These are phyloP conservation scores for Propithecus perrieri DNA, from an alignment of 2,797 vertebrate species.

Conservation along the genomic window DNA sequence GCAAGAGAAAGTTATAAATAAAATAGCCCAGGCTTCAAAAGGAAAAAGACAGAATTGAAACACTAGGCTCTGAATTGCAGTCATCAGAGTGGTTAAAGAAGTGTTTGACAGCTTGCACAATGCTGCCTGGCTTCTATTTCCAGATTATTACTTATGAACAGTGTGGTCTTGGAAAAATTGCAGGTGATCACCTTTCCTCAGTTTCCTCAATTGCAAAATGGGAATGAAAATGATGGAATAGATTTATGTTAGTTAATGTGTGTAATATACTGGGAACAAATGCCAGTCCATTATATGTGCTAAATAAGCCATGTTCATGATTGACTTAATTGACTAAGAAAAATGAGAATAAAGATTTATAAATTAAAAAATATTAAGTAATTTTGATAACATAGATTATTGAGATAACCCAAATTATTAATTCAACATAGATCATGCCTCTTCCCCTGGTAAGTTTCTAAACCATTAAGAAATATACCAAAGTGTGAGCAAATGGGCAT, in stretches of 20 bases:
- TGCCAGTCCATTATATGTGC: accelerated
- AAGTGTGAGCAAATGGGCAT: background rate
- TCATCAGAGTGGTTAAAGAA: background rate
- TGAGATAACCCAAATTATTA: background rate
- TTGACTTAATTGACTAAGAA: background rate
- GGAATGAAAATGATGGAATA: background rate
- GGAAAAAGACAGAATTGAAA: background rate
- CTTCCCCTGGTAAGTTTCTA: background rate
- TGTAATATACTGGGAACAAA: background rate
- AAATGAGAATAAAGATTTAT: background rate
- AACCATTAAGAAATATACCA: background rate
- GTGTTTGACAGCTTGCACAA: background rate
- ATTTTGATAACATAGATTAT: background rate
- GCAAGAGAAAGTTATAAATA: background rate
- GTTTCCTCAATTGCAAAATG: background rate
- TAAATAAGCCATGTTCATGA: background rate
- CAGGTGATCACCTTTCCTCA: too few relatives aligned
- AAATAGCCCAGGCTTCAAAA: background rate
- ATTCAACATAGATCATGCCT: background rate
- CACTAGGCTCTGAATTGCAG: background rate
- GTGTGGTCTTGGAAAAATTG: background rate
- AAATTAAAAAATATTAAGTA: background rate
- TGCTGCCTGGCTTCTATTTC: background rate
- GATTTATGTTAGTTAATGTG: background rate
- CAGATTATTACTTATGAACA: background rate